These are phyloP conservation scores for Oncorhynchus kisutch DNA, from an alignment of 2,113 vertebrate genomes.

Conservation along the genomic window DNA sequence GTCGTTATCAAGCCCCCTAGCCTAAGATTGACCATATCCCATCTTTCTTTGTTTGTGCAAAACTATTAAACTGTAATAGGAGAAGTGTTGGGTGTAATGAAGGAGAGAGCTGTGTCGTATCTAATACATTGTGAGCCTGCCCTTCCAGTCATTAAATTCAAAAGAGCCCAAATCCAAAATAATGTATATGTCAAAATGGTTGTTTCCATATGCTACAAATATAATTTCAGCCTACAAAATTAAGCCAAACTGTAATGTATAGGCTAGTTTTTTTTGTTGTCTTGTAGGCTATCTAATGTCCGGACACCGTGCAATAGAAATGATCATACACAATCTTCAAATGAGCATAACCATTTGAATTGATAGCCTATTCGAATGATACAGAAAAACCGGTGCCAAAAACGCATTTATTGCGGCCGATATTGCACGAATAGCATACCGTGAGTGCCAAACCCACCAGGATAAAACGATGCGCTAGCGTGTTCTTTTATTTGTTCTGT, in stretches of 20 bases:
- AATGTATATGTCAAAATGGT: neutral
- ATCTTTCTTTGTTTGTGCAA: neutral
- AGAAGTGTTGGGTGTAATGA: neutral
- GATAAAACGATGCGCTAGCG: conserved; percentile 1
- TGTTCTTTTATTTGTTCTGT: conserved; percentile 12
- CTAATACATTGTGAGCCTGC: conserved; percentile 17
- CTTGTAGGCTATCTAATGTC: neutral
- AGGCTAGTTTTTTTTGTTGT: neutral
- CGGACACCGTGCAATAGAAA: neutral
- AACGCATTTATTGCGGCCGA: neutral
- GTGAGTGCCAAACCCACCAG: conserved; percentile 8
- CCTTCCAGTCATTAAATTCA: conserved; percentile 18
- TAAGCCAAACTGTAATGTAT: neutral
- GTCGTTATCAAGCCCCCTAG: neutral
- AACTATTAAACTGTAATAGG: neutral
- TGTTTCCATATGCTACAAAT: neutral
- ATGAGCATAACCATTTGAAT: neutral
- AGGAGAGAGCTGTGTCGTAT: neutral
- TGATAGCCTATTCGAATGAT: neutral
- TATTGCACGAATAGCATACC: neutral
- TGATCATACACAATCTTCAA: neutral
- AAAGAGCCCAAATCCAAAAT: neutral
- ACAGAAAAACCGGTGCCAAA: neutral
- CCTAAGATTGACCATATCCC: neutral
- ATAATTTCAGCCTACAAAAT: neutral